Conservation (phyloP, 2,797 vertebrate species). For the Danio aesculapii region DNA sequence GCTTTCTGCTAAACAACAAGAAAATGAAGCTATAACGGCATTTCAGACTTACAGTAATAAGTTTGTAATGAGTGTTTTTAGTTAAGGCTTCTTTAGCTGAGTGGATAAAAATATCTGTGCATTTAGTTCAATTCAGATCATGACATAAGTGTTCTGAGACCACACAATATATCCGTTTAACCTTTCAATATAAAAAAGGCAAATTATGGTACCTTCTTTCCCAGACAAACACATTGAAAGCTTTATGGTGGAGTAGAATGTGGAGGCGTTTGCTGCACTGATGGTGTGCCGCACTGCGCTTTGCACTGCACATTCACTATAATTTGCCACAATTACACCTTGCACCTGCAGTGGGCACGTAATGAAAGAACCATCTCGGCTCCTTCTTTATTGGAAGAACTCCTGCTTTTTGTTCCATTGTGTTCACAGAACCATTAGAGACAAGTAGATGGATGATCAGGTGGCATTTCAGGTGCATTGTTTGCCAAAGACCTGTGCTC, state of each 20-base stretch:
- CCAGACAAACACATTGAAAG: background rate
- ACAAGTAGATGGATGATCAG: conserved; percentile 12
- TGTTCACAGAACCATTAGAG: conserved; percentile 4
- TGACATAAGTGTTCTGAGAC: background rate
- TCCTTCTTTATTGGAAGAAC: conserved; percentile 11
- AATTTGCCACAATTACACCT: conserved; percentile 37
- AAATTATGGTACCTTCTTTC: background rate
- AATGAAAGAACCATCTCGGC: background rate
- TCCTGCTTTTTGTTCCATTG: conserved; percentile 5
- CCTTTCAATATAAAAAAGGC: background rate
- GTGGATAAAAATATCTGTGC: background rate
- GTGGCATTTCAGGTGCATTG: conserved; percentile 16
- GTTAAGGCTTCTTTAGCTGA: background rate
- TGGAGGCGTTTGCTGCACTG: background rate
- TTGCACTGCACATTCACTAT: conserved; percentile 1
- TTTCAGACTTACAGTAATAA: background rate
- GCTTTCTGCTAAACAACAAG: background rate
- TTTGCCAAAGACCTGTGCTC: no score
- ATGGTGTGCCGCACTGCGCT: background rate
- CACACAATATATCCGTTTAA: background rate
- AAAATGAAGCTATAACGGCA: background rate
- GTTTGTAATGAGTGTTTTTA: background rate
- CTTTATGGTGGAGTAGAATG: background rate
- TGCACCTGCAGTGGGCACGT: conserved; percentile 27
- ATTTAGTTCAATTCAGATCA: conserved; percentile 1